Conservation (phyloP, 1,140 invertebrate species). For the Chrysopa pallens region DNA sequence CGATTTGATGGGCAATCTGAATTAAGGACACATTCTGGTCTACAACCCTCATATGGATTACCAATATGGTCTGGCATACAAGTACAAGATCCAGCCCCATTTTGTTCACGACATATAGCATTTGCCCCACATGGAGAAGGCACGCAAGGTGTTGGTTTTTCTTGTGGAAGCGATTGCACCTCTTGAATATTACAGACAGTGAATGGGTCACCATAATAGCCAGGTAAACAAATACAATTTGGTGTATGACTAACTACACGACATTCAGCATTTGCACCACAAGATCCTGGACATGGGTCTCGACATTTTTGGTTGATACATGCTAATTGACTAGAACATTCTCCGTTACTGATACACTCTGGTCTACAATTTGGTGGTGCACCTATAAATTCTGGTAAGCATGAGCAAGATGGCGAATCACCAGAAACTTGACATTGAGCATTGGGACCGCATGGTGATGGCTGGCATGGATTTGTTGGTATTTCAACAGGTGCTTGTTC, state of each 20-base stretch:
- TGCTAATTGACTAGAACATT: constrained; percentile 35
- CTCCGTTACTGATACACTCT: constrained; percentile 39
- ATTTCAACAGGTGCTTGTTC: constrained; percentile 14
- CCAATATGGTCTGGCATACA: constrained; percentile 47
- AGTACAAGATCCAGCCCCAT: constrained; percentile 42
- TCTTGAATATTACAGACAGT: constrained; percentile 24
- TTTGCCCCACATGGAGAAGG: constrained; percentile 57
- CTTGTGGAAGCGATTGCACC: constrained; percentile 16
- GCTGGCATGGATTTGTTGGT: constrained; percentile 34
- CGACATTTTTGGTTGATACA: constrained; percentile 45
- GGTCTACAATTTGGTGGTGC: constrained; percentile 39
- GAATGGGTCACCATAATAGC: constrained; percentile 38
- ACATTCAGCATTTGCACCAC: constrained; percentile 41
- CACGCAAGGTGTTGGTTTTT: constrained; percentile 32
- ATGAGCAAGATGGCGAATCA: constrained; percentile 39
- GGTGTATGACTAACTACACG: constrained; percentile 41
- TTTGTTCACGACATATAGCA: constrained; percentile 44
- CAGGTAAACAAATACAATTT: constrained; percentile 34
- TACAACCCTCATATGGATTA: constrained; percentile 53
- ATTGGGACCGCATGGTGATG: constrained; percentile 50
- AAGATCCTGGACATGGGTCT: constrained; percentile 42
- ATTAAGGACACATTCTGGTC: constrained; percentile 48
- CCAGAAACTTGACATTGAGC: constrained; percentile 37
- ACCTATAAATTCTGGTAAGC: constrained; percentile 35
- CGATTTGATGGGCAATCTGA: constrained; percentile 44